Conservation (phyloP, 2,113 vertebrate species). For the Acrocephalus kingi region DNA sequence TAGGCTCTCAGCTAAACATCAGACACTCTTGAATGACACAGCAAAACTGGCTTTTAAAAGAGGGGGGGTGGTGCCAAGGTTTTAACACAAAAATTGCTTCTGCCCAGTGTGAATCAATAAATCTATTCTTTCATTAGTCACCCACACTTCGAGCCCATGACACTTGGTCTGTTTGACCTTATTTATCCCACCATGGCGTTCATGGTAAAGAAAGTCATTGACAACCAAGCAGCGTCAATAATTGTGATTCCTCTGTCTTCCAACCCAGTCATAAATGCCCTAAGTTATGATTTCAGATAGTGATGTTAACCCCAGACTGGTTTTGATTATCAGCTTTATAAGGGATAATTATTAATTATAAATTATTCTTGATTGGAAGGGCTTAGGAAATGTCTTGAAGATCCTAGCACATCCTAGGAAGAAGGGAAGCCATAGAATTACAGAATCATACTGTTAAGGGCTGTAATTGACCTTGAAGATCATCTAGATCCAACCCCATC, state of each 20-base stretch:
- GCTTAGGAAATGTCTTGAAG: neutral
- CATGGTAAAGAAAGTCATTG: neutral
- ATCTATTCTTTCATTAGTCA: constrained; percentile 53
- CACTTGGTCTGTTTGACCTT: constrained; percentile 6
- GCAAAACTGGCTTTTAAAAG: constrained; percentile 1
- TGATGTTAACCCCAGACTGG: neutral
- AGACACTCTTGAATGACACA: constrained; percentile 33
- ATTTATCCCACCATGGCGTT: constrained; percentile 23
- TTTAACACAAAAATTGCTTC: constrained; percentile 53
- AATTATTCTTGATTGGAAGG: neutral
- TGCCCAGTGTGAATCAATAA: constrained; percentile 43
- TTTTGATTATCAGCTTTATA: neutral
- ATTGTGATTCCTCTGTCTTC: neutral
- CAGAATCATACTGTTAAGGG: neutral
- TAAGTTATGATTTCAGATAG: neutral
- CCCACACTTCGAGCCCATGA: constrained; percentile 1
- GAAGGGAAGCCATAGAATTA: neutral
- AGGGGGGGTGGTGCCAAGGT: constrained; percentile 16
- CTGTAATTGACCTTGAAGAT: neutral
- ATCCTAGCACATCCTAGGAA: neutral
- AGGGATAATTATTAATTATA: neutral
- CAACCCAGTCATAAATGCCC: neutral
- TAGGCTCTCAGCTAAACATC: constrained; percentile 26
- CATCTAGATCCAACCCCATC: no score
- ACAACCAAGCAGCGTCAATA: constrained; percentile 21